Conservation (phyloP, 1,140 invertebrate genomes). For the Branchinecta lynchi region DNA sequence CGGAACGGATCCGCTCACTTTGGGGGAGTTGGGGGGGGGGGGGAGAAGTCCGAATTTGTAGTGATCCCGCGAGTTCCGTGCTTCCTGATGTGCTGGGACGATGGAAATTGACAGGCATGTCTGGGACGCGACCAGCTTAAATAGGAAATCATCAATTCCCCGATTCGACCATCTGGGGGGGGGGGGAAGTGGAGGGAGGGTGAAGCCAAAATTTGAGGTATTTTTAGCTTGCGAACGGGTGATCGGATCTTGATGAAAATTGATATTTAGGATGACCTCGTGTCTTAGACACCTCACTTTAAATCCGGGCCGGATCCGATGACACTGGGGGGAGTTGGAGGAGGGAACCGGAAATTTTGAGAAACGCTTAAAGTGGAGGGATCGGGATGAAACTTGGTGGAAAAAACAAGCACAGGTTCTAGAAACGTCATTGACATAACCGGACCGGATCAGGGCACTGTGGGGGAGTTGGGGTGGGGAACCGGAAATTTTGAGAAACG, state of each 20-base stretch:
- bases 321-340: conserved; percentile 8
- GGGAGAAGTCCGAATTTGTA: too few relatives aligned
- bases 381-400: background rate
- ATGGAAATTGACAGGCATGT: background rate
- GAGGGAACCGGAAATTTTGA: background rate
- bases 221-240: background rate
- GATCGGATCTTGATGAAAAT: background rate
- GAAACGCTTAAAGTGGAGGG: conserved; percentile 8
- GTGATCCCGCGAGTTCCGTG: too few relatives aligned
- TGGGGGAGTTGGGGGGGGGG: too few relatives aligned
- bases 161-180: background rate
- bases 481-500: too few relatives aligned
- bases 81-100: background rate
- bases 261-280: too few relatives aligned
- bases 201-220: background rate
- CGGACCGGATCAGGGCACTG: background rate
- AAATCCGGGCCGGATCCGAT: conserved; percentile 4
- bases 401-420: background rate
- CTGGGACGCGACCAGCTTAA: background rate
- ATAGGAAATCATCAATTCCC: background rate
- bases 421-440: background rate
- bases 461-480: background rate
- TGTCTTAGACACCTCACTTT: background rate
- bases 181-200: background rate
- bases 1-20: too few relatives aligned